Base-by-base conservation (phyloP, 37 sponge, comb jelly and placozoan genomes). In the Chondrosia reniformis region DNA sequence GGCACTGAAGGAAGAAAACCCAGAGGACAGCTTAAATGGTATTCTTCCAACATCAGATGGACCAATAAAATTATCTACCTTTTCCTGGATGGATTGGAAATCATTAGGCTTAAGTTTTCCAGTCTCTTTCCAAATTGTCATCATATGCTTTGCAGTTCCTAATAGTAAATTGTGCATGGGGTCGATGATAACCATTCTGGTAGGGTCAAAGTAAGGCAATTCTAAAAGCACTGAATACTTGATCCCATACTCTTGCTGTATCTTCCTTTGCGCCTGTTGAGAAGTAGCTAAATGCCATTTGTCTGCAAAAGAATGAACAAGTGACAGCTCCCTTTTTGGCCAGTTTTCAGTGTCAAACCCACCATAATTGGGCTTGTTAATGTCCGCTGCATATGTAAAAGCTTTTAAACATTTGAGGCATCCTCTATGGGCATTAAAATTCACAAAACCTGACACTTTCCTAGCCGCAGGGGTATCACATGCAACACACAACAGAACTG, bases 351-450 rank as follows among this genome's bases (percentile, higher is more conserved):
- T 17, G 43, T 86, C 81, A 71, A 61, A 87, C 2, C 87, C 87
- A 62, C 55, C 25, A 66, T 76, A 81, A 61, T 81, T 61, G 33
- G 82, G 58, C 36, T 65, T 46, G 0, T 55, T 64, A 24, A 41
- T 76, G 46, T 74, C 62, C 1, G 28, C 24, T 6, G 21, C 28
- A 44, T 22, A 28, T 66, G 75, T 75, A 58, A 87, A 87, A 12
- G 42, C 45, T 34, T 79, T 88, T 30, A 83, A 36, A 45, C 88
- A 88, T 49, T 83, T 83, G 64, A 80, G 83, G 52, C 83, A 88
- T 4, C 84, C 88, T 3, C 32, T 7, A 2, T 4, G 63, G 1
- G 88, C 82, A 87, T 63, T 82, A 28, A 42, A 45, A 45, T 31
- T 42, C 3, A 36, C 12, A 82, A 87, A 87, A 19, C 87, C 87